Conservation (phyloP, 1,140 invertebrate species). For the Euglossa dilemma region DNA sequence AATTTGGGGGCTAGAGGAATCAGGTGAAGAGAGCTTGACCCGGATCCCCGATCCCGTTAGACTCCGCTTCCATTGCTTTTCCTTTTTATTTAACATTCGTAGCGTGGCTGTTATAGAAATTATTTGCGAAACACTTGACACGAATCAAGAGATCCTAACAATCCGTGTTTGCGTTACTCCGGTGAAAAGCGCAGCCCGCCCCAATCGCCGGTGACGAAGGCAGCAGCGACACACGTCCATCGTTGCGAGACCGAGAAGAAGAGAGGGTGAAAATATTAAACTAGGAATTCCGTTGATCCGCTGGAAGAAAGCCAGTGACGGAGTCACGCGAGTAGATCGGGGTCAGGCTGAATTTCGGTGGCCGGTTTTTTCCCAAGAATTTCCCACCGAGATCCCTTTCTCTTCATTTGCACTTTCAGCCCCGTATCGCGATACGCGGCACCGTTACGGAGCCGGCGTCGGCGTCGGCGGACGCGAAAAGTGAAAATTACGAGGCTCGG, state of each 20-base stretch:
- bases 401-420: constrained; percentile 43
- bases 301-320: background rate
- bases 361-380: constrained; percentile 1
- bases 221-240: background rate
- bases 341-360: constrained; percentile 5
- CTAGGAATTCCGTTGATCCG: background rate
- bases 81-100: constrained; percentile 1
- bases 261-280: background rate
- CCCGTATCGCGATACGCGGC: background rate
- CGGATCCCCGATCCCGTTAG: background rate
- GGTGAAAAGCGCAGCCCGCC: background rate
- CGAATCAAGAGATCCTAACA: background rate
- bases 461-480: background rate
- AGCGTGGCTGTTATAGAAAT: background rate
- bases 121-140: constrained; percentile 17
- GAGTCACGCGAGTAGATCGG: background rate
- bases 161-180: background rate
- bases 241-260: too few relatives aligned
- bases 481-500: constrained; percentile 45
- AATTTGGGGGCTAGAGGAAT: background rate
- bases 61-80: background rate
- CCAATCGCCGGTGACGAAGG: background rate
- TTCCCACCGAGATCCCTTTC: constrained; percentile 15
- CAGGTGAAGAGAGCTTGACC: constrained; percentile 22
- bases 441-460: background rate